Evolutionary conservation across 2,797 vertebrate genomes (phyloP).

Genomic region (Pelochelys cantorii): DNA sequence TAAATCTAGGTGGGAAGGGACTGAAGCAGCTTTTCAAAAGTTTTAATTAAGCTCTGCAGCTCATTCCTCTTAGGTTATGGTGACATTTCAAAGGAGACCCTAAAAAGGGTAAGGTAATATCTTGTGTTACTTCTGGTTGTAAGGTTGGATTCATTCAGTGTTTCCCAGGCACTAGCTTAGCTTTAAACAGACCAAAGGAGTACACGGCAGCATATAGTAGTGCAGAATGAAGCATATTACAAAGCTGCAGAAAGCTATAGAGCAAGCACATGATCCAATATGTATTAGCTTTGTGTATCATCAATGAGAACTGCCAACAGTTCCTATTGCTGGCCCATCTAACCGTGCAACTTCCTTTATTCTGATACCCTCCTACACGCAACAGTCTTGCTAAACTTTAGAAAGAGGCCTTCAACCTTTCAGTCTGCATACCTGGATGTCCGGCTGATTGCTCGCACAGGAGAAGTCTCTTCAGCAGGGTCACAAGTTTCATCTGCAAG

Average conservation of each 20-base stretch:
- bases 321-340: neutral
- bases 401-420: neutral
- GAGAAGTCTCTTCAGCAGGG: constrained; percentile 85
- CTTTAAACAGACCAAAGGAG: neutral
- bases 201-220: neutral
- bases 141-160: neutral
- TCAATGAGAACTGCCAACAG: neutral
- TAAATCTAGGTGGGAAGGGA: neutral
- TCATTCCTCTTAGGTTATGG: neutral
- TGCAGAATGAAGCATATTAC: neutral
- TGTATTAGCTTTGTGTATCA: neutral
- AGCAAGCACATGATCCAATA: neutral
- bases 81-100: neutral
- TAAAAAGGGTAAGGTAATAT: neutral
- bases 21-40: neutral
- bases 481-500: constrained; percentile 91
- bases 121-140: neutral
- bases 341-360: no score
- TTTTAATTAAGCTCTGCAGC: neutral
- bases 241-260: neutral
- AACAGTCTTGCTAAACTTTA: neutral
- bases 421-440: constrained; percentile 83
- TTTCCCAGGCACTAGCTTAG: neutral
- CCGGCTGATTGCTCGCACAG: constrained; percentile 80
- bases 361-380: neutral